Percentiles rank a stretch among this genome's conserved stretches.
Conservation (phyloP, 2,888 invertebrate genomes). For the Diploptera punctata region DNA sequence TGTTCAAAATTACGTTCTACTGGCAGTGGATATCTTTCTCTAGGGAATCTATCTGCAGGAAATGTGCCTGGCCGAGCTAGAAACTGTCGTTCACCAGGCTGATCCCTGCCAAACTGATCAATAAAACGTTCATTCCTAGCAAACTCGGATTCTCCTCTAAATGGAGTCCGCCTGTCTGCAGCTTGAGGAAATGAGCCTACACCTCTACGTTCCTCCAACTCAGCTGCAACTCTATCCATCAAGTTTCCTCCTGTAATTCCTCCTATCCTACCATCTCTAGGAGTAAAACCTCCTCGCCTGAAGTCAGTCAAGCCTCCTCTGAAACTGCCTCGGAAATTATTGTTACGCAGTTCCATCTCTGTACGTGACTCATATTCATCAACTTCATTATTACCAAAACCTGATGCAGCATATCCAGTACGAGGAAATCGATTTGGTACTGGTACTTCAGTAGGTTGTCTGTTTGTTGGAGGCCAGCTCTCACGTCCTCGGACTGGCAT, state of each 20-base stretch:
- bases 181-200: constrained; percentile 2
- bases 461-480: constrained; percentile 25
- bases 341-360: constrained; percentile 23
- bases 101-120: constrained; percentile 33
- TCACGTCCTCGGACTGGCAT: constrained; percentile 26
- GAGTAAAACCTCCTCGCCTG: constrained; percentile 18
- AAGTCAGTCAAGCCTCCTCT: constrained; percentile 34
- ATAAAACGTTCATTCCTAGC: constrained; percentile 3
- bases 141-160: constrained; percentile 6
- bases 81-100: constrained; percentile 11
- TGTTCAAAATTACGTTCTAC: constrained; percentile 4
- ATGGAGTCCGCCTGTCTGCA: constrained; percentile 28
- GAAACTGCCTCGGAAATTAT: constrained; percentile 32
- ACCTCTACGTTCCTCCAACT: constrained; percentile 25
- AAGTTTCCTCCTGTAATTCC: constrained; percentile 36
- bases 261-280: constrained; percentile 22
- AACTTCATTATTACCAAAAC: background rate
- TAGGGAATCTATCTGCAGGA: constrained; percentile 22
- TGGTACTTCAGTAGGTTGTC: background rate
- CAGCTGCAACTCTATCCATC: constrained; percentile 25
- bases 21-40: constrained; percentile 2
- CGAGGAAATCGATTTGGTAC: constrained; percentile 22
- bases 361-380: constrained; percentile 16
- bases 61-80: constrained; percentile 15
- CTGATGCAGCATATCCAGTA: background rate